These are phyloP conservation scores for Dallia pectoralis DNA, from an alignment of 2,797 vertebrate species.

Conservation along the genomic window DNA sequence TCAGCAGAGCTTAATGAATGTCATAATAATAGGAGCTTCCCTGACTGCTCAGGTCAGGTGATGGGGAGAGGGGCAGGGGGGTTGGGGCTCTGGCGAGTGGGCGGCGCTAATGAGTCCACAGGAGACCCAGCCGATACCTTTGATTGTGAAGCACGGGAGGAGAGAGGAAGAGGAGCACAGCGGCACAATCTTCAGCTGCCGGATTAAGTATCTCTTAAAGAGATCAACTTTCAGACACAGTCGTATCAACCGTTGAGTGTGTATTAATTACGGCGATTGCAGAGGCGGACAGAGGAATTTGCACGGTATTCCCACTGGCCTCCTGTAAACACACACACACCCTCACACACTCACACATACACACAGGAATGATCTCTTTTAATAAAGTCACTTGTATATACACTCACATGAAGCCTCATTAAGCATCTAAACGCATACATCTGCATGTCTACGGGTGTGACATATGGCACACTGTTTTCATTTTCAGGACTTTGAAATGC, in stretches of 20 bases:
- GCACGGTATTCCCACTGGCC: constrained; percentile 40
- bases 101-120: constrained; percentile 81
- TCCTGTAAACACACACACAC: constrained; percentile 3
- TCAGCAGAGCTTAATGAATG: constrained; percentile 62
- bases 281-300: constrained; percentile 56
- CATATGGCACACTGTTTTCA: constrained; percentile 70
- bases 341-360: too few species aligned
- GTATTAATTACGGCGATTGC: constrained; percentile 79
- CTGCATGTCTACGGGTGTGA: constrained; percentile 49
- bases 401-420: constrained; percentile 34
- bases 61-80: constrained; percentile 16
- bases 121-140: constrained; percentile 74
- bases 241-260: constrained; percentile 73
- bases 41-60: constrained; percentile 61
- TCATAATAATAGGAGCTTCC: constrained; percentile 63
- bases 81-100: constrained; percentile 46
- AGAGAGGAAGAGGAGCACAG: constrained; percentile 57
- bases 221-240: constrained; percentile 77
- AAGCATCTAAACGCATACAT: constrained; percentile 41
- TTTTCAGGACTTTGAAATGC: constrained; percentile 73
- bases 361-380: constrained; percentile 34
- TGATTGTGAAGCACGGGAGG: constrained; percentile 69
- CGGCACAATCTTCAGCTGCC: constrained; percentile 67
- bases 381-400: constrained; percentile 17
- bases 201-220: constrained; percentile 82